These are phyloP conservation scores for Eciton burchellii DNA, from an alignment of 1,140 invertebrate species.

Conservation along the genomic window DNA sequence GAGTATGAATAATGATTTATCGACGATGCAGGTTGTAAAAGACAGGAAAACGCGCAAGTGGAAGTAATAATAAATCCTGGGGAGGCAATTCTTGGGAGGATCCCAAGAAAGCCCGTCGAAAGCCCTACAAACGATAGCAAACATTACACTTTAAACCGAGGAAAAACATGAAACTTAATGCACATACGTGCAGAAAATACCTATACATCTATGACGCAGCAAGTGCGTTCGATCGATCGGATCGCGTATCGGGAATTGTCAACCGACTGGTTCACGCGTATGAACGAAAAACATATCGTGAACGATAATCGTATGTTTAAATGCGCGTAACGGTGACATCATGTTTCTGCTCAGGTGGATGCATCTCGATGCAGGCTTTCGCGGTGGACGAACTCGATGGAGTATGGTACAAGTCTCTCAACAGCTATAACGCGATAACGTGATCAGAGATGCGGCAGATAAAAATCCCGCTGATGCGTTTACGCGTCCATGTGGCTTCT, in stretches of 20 bases:
- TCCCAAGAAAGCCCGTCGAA: too few relatives aligned
- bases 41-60: background rate
- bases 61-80: conserved; percentile 7
- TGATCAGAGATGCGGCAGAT: conserved; percentile 74
- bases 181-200: background rate
- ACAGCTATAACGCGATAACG: conserved; percentile 64
- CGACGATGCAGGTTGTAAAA: background rate
- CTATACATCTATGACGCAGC: background rate
- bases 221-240: conserved; percentile 27
- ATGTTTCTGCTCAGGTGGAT: conserved; percentile 33
- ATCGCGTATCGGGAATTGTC: conserved; percentile 24
- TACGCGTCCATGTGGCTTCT: conserved; percentile 60
- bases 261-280: conserved; percentile 18
- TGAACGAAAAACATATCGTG: conserved; percentile 51
- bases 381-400: conserved; percentile 28
- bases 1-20: conserved; percentile 1
- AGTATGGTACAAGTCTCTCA: conserved; percentile 63
- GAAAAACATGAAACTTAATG: background rate
- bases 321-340: conserved; percentile 53
- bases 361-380: conserved; percentile 18
- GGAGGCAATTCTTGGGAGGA: too few relatives aligned
- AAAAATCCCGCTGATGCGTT: conserved; percentile 68
- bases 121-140: too few relatives aligned
- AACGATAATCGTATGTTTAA: conserved; percentile 50
- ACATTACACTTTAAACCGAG: too few relatives aligned